phyloP scores from a whole-genome alignment of 1,140 invertebrate genomes.

The Octopus bimaculoides region DNA sequence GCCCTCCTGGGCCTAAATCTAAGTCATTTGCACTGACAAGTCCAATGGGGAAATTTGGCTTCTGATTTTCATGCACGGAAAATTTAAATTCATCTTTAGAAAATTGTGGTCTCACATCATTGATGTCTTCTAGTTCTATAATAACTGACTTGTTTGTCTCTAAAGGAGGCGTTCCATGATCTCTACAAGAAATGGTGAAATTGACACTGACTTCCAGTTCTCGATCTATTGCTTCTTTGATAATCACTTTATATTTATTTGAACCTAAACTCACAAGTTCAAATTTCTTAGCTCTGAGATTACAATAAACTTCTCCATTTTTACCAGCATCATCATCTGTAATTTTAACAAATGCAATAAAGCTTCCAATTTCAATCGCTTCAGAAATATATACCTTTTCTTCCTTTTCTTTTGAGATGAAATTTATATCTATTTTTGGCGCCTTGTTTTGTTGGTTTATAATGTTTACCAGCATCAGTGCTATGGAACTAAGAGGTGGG shows the following conservation, averaged over 20 bases:
- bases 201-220: constrained; percentile 29
- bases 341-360: constrained; percentile 46
- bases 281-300: constrained; percentile 31
- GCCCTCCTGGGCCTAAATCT: constrained; percentile 38
- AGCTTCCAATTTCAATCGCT: constrained; percentile 31
- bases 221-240: constrained; percentile 34
- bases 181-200: constrained; percentile 34
- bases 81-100: constrained; percentile 26
- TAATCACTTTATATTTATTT: constrained; percentile 35
- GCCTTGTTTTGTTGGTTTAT: constrained; percentile 36
- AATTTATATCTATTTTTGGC: constrained; percentile 25
- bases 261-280: constrained; percentile 17
- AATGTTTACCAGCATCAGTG: constrained; percentile 23
- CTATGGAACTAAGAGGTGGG: constrained; percentile 19
- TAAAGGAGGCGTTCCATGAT: constrained; percentile 32
- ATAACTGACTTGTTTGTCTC: constrained; percentile 22
- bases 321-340: constrained; percentile 43
- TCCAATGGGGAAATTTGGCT: background rate
- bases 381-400: constrained; percentile 30
- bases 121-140: constrained; percentile 32
- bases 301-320: constrained; percentile 43
- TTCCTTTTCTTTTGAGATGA: constrained; percentile 24
- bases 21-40: constrained; percentile 36
- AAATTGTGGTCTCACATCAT: constrained; percentile 39
- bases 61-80: background rate